Percentiles rank a stretch among this genome's conserved stretches.
Conservation (phyloP, 2,113 vertebrate genomes). For the Emydura subglobosa region DNA sequence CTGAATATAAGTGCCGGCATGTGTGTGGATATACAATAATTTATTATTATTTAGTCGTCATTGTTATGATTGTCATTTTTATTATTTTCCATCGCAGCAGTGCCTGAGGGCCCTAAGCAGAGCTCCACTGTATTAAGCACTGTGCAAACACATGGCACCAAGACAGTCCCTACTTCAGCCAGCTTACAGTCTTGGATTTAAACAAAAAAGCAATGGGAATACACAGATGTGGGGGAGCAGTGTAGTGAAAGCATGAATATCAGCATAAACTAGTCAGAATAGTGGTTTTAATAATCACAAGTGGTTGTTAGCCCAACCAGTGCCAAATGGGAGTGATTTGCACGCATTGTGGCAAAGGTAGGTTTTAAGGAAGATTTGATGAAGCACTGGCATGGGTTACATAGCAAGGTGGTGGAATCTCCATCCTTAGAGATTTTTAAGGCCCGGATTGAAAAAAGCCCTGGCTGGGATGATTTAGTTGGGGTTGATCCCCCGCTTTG, state of each 20-base stretch:
- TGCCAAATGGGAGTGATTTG: background rate
- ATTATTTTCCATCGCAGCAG: slow-evolving; percentile 19
- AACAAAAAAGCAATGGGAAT: background rate
- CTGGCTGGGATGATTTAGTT: too few relatives aligned
- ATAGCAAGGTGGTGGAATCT: too few relatives aligned
- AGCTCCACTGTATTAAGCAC: background rate
- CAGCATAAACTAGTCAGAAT: background rate
- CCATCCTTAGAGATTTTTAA: too few relatives aligned
- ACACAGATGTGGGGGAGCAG: background rate
- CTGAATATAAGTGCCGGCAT: background rate
- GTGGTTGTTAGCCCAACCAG: background rate
- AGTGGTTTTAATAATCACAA: background rate
- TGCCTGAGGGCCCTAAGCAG: background rate
- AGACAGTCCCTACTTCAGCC: background rate
- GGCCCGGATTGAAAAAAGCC: too few relatives aligned
- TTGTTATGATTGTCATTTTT: background rate
- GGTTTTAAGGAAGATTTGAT: background rate
- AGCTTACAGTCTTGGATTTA: background rate
- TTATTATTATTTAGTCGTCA: background rate
- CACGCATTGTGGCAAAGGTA: background rate
- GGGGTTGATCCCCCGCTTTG: too few relatives aligned
- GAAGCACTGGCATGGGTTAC: too few relatives aligned
- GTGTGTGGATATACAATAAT: background rate
- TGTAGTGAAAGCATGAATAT: background rate
- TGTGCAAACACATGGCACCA: background rate